These are phyloP conservation scores for Rhabdornis inornatus DNA, from an alignment of 2,113 vertebrate genomes.

Conservation along the genomic window DNA sequence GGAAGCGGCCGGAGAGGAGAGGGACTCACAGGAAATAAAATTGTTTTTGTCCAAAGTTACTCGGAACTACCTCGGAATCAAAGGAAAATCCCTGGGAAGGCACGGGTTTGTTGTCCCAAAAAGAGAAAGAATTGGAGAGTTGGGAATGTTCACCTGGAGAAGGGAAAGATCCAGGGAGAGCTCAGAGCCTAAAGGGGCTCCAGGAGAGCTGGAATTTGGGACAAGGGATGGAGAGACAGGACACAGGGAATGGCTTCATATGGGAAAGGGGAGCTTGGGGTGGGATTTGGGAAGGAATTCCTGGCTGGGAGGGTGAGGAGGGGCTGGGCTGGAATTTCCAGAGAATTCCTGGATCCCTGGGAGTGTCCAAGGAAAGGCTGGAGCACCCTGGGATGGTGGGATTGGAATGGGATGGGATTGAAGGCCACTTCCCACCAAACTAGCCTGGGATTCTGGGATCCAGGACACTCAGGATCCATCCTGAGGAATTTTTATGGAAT, in stretches of 20 bases:
- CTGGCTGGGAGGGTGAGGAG: no score
- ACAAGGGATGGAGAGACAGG: not conserved
- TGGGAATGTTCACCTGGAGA: rapidly evolving
- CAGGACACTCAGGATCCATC: no score
- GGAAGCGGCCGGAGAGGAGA: not conserved
- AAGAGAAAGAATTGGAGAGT: not conserved
- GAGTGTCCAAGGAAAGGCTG: not conserved
- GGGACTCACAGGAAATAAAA: not conserved
- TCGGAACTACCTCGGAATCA: rapidly evolving
- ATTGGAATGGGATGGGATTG: no score
- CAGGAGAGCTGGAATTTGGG: not conserved
- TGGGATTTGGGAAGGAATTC: not conserved
- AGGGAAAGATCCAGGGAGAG: not conserved
- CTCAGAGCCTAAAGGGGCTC: not conserved
- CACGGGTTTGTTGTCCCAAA: no score
- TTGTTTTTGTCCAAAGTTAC: rapidly evolving
- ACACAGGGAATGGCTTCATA: not conserved
- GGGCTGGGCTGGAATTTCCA: not conserved
- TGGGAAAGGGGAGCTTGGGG: not conserved
- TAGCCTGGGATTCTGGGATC: not conserved
- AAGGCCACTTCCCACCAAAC: not conserved
- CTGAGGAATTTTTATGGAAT: not conserved
- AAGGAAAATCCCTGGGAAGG: not conserved
- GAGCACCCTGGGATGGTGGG: not conserved
- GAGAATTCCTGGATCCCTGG: not conserved